Base-by-base conservation (phyloP, 2,113 vertebrate genomes). In the Meleagris gallopavo region DNA sequence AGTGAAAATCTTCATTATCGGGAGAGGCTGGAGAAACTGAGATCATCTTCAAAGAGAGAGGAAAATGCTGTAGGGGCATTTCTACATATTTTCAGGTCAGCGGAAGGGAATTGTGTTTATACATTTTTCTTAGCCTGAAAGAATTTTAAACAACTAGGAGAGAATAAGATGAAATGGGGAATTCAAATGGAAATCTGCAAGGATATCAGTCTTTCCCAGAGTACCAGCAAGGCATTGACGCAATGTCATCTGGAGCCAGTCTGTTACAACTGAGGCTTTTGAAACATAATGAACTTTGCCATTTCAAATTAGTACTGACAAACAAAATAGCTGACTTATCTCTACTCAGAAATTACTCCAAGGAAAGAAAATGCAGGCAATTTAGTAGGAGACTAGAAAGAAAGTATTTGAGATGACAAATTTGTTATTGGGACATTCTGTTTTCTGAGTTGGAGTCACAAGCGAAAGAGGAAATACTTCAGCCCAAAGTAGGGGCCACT, bases 301-400 rank as follows among this genome's bases (percentile, higher is more conserved):
- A 90, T 69, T 88, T 86, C 91, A 88, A 76, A 80, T 81, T 48
- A 57, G 41, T 79, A 84, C n/a, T 58, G 73, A 58, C 66, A 89
- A 93, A 84, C 61, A 70, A 91, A 91, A 81, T 36, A 81, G 13
- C n/a, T 70, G 46, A 29, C 83, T 92, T 17, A 70, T 57, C n/a
- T 88, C 34, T 76, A 24, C 43, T 67, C 2, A 79, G 22, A 85
- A 83, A 27, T 65, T 60, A 45, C 29, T 62, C 13, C 17, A 77
- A 67, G 2, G 29, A 60, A 80, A 73, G 14, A 88, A 90, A 79
- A 76, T 45, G 36, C 15, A 75, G 38, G 25, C 58, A 73, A 43
- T 50, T 52, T 57, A 69, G 41, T 67, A 89, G 48, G 48, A 84
- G 32, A 61, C 22, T 21, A 46, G 40, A 45, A 2, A 67, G 67